Percentiles rank a stretch among this genome's conserved stretches.
phyloP scores from a whole-genome alignment of 2,888 invertebrate genomes.

The Emmelina monodactyla region DNA sequence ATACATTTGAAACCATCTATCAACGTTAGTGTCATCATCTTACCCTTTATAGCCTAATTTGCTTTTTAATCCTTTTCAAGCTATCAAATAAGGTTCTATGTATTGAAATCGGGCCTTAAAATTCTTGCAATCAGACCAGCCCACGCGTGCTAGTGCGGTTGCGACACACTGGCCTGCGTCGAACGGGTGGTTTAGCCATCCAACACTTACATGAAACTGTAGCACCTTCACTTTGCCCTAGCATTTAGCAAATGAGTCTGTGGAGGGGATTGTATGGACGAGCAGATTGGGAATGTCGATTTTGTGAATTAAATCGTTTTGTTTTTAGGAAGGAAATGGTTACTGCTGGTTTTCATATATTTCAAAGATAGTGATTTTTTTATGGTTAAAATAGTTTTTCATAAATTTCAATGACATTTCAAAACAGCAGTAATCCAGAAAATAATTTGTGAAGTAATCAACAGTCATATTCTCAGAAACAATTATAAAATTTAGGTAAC shows the following conservation, averaged over 20 bases:
- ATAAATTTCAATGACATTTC: too few relatives aligned
- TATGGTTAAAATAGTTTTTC: too few relatives aligned
- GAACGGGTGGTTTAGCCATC: slow-evolving; percentile 51
- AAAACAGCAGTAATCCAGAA: too few relatives aligned
- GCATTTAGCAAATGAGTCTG: slow-evolving; percentile 56
- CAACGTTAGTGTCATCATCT: neutral
- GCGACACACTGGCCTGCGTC: slow-evolving; percentile 30
- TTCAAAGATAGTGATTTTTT: too few relatives aligned
- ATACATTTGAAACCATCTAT: neutral
- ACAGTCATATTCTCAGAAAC: too few relatives aligned
- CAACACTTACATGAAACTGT: slow-evolving; percentile 45
- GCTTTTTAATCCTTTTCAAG: neutral
- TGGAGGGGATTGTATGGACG: too few relatives aligned
- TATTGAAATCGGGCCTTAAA: slow-evolving; percentile 21
- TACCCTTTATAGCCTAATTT: neutral
- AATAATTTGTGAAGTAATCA: too few relatives aligned
- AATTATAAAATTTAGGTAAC: too few relatives aligned
- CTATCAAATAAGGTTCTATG: neutral
- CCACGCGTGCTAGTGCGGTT: slow-evolving; percentile 49
- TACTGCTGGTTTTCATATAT: too few relatives aligned
- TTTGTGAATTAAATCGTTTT: too few relatives aligned
- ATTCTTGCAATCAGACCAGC: slow-evolving; percentile 44
- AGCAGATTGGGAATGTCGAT: too few relatives aligned
- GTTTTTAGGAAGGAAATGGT: too few relatives aligned
- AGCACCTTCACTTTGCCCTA: slow-evolving; percentile 21